phyloP scores from a whole-genome alignment of 2,113 vertebrate genomes.

The Ondatra zibethicus region DNA sequence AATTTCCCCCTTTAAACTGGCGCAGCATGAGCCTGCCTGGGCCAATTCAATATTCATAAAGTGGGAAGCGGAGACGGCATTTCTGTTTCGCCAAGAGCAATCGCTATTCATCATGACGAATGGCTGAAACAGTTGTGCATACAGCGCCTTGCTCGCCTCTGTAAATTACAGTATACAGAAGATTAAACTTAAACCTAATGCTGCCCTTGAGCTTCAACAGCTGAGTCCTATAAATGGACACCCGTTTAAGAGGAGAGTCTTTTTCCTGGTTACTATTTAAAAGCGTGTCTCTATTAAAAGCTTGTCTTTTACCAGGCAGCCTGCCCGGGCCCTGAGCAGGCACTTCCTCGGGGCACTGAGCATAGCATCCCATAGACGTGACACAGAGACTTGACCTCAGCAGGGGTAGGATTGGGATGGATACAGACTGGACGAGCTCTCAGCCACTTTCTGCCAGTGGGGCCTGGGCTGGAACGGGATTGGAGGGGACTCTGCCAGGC shows the following conservation, averaged over 20 bases:
- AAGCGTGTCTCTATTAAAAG: constrained; percentile 84
- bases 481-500: background rate
- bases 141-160: constrained; percentile 69
- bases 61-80: constrained; percentile 66
- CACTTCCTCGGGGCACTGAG: constrained; percentile 27
- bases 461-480: background rate
- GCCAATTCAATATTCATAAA: constrained; percentile 80
- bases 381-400: constrained; percentile 37
- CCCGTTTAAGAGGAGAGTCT: constrained; percentile 80
- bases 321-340: background rate
- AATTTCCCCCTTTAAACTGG: constrained; percentile 65
- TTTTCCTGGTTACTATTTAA: constrained; percentile 85
- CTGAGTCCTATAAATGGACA: constrained; percentile 87
- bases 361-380: background rate
- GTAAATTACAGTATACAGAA: constrained; percentile 84
- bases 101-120: constrained; percentile 72
- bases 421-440: background rate
- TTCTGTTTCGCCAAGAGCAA: constrained; percentile 72
- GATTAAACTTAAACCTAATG: constrained; percentile 87
- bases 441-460: background rate
- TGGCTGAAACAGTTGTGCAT: constrained; percentile 73
- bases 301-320: constrained; percentile 74
- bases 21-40: constrained; percentile 50
- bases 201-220: constrained; percentile 85
- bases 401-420: background rate